Conservation (phyloP, 2,888 invertebrate species). For the Idaea biselata region DNA sequence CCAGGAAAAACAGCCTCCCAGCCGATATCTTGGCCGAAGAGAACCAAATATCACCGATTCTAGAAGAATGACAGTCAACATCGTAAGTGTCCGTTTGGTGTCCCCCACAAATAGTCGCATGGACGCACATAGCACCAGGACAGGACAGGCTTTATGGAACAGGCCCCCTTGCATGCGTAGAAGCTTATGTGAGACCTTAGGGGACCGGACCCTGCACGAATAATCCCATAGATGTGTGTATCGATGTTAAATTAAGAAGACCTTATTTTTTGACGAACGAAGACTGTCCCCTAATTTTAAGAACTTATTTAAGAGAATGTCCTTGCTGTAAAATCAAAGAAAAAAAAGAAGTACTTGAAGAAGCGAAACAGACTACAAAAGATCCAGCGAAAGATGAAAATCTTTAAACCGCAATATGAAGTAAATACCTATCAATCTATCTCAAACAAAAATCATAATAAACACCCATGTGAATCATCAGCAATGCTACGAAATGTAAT, state of each 20-base stretch:
- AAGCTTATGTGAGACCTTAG: constrained; percentile 70
- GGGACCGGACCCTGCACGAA: constrained; percentile 65
- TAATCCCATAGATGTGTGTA: constrained; percentile 63
- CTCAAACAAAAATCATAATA: background rate
- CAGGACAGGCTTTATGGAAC: constrained; percentile 66
- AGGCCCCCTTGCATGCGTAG: constrained; percentile 78
- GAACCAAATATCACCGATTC: constrained; percentile 50
- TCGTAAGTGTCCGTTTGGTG: constrained; percentile 73
- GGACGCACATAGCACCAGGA: constrained; percentile 65
- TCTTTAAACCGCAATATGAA: background rate
- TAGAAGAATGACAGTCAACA: constrained; percentile 71
- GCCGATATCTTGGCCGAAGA: constrained; percentile 60
- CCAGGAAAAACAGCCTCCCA: constrained; percentile 73
- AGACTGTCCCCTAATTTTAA: constrained; percentile 10
- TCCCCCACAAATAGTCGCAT: constrained; percentile 73
- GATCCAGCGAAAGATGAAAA: background rate
- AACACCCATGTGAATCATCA: background rate
- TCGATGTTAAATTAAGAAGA: constrained; percentile 44
- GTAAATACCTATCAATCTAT: background rate
- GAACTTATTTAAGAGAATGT: constrained; percentile 13
- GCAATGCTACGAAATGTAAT: background rate
- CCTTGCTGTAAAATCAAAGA: background rate
- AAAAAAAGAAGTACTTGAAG: background rate
- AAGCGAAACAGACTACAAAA: background rate
- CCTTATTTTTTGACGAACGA: constrained; percentile 21